phyloP scores from a whole-genome alignment of 30 jellyfish, hydroid and myxozoan genomes.

The Phacellophora camtschatica region DNA sequence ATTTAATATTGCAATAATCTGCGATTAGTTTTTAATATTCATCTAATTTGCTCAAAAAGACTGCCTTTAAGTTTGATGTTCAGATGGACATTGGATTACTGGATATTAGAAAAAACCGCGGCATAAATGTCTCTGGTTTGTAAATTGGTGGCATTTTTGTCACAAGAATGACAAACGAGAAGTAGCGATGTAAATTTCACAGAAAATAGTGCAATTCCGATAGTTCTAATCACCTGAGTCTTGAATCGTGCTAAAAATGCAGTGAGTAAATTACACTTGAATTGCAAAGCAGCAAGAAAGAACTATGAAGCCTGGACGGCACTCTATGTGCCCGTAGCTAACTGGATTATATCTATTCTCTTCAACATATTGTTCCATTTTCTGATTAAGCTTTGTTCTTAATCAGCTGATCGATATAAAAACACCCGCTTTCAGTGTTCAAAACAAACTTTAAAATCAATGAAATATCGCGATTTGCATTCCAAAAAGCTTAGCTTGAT shows the following conservation, averaged over 20 bases:
- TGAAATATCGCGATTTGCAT: neutral
- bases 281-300: neutral
- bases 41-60: constrained; percentile 24
- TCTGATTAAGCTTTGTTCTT: neutral
- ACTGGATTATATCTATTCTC: constrained; percentile 33
- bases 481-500: constrained; percentile 39
- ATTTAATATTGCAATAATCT: neutral
- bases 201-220: too few species aligned
- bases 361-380: neutral
- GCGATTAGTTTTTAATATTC: neutral
- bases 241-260: too few species aligned
- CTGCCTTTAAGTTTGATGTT: constrained; percentile 11
- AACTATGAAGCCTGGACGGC: neutral
- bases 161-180: too few species aligned
- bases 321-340: constrained; percentile 7
- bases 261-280: too few species aligned
- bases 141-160: neutral
- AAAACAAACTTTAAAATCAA: constrained; percentile 20
- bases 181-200: too few species aligned
- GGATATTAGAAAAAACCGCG: constrained; percentile 1
- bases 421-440: constrained; percentile 40
- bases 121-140: neutral
- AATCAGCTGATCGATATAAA: constrained; percentile 60
- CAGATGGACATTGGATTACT: constrained; percentile 21
- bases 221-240: too few species aligned